Evolutionary conservation across 2,797 vertebrate genomes (phyloP), one percentile per base, ranked within the genome.

Genomic region (Coregonus sp.): DNA sequence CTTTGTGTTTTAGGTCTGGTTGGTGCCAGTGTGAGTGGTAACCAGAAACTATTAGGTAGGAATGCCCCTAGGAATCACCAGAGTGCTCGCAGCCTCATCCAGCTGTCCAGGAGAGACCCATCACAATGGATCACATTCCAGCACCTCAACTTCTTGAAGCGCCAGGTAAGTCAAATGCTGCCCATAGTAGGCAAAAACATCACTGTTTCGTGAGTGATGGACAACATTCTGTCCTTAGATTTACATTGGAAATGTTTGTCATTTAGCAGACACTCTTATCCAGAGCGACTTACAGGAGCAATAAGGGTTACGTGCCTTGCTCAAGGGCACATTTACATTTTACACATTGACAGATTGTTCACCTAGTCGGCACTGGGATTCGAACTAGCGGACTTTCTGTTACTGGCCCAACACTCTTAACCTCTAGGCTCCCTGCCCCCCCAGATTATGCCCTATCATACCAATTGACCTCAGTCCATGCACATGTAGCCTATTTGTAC

Each of bases 111-210:
- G 25, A 90, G 75, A 54, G 86, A 90, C 71, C 90, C 81, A 1
- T 73, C 87, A 54, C 92, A 85, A 25, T 89, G 95, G 92, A 86
- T 95, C 68, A 95, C 96, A 0, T 97, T 97, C 87, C 96, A 97
- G 76, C 96, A 95, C 81, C 92, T 96, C 11, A 94, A 79, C 86
- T 96, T 97, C 81, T 92, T 97, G 37, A 98, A 91, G 86, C 94
- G 96, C 65, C 96, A 96, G 96, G 97, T 99, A 91, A 78, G 87
- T 54, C 54, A 31, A 40, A 20, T 33, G 31, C 31, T 33, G 31
- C 2, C 31, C 3, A 33, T 33, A 33, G 31, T 3, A 33, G 31
- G 31, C 31, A 33, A 33, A 2, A 33, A 33, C 31, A 33, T 2
- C 31, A 33, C 31, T 33, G 31, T 33, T 33, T 33, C 3, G 31